A percentile compares a stretch with the other conserved stretches of the same genome.
Evolutionary conservation across 1,140 invertebrate species (phyloP).

Genomic region (Probaryconus sp.): DNA sequence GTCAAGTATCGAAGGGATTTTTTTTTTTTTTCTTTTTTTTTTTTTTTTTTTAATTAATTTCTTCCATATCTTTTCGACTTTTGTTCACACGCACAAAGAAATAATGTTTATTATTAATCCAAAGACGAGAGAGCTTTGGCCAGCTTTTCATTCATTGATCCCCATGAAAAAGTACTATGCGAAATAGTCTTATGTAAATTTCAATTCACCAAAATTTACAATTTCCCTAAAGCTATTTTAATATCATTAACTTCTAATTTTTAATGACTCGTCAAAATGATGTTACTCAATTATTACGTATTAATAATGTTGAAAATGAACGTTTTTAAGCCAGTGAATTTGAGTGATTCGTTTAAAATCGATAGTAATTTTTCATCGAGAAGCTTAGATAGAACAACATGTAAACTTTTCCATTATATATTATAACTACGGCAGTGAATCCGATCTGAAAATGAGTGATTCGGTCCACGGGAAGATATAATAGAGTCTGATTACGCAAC

Average conservation of each 20-base stretch:
- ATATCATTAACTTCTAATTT: neutral
- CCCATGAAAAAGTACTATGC: conserved; percentile 42
- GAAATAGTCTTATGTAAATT: neutral
- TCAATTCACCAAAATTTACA: neutral
- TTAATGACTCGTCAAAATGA: conserved; percentile 26
- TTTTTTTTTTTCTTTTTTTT: conserved; percentile 47
- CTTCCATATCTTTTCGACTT: conserved; percentile 38
- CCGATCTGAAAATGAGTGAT: conserved; percentile 50
- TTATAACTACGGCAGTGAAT: conserved; percentile 56
- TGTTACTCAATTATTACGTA: neutral
- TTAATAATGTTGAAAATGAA: neutral
- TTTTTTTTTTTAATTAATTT: no score
- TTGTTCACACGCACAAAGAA: conserved; percentile 31
- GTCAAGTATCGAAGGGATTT: conserved; percentile 59
- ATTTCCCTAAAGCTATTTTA: neutral
- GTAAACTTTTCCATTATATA: conserved; percentile 43
- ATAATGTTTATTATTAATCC: conserved; percentile 36
- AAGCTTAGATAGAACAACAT: conserved; percentile 30
- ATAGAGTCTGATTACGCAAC: conserved; percentile 37
- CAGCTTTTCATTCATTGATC: conserved; percentile 19
- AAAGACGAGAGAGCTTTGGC: conserved; percentile 45
- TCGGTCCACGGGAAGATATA: conserved; percentile 36
- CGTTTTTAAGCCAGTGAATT: neutral
- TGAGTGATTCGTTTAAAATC: neutral
- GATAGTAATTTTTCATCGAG: conserved; percentile 54